phyloP scores from a whole-genome alignment of 2,113 vertebrate species.

The Phrynosoma platyrhinos region DNA sequence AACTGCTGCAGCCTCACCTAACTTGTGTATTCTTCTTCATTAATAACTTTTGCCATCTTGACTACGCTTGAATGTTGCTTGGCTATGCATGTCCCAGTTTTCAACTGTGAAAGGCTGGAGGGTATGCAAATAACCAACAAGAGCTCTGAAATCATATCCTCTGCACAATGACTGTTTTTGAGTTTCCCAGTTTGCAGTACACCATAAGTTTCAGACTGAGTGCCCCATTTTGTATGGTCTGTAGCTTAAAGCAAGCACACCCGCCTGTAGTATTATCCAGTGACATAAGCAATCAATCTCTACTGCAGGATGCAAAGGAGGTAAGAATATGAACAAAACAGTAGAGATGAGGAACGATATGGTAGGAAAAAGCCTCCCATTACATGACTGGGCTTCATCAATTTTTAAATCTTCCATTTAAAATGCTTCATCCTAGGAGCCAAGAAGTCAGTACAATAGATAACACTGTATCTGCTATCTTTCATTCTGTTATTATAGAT shows the following conservation, averaged over 20 bases:
- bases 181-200: neutral
- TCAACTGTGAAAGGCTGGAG: too few species aligned
- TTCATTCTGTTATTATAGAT: slow-evolving; percentile 71
- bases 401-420: slow-evolving; percentile 67
- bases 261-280: neutral
- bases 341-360: slow-evolving; percentile 46
- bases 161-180: neutral
- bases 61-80: too few species aligned
- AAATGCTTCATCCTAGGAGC: slow-evolving; percentile 55
- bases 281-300: neutral
- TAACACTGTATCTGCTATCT: slow-evolving; percentile 65
- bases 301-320: slow-evolving; percentile 28
- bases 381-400: slow-evolving; percentile 59
- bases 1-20: too few species aligned
- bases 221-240: neutral
- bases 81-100: too few species aligned
- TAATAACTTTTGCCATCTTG: too few species aligned
- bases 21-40: too few species aligned
- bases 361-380: neutral
- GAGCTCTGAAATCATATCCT: neutral
- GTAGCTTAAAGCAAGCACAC: slow-evolving; percentile 6
- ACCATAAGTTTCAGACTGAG: neutral
- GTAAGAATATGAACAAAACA: slow-evolving; percentile 28
- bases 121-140: too few species aligned
- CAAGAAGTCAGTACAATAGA: slow-evolving; percentile 63